Base-by-base conservation (phyloP, 92 coral and sea anemone genomes). In the Epizoanthus illoricatus region DNA sequence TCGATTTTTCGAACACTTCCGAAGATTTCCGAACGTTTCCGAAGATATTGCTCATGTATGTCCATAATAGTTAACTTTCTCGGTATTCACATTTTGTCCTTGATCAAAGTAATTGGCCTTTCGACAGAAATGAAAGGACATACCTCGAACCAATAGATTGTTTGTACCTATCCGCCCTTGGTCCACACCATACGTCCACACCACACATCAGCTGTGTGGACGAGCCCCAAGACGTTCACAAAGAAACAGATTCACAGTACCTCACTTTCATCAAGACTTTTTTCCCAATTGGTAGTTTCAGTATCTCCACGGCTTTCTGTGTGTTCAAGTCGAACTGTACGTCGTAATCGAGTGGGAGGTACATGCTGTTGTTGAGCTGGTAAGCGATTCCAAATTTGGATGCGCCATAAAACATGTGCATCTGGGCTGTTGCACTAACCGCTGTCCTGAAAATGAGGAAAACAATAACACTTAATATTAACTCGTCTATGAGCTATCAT, bases 341-440 rank as follows among this genome's bases (percentile, higher is more conserved):
- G 2, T 78, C 82, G 23, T 40, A 7, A 12, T 78, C 45, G 20
- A 63, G 18, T 1, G 82, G 82, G 7, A 63, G 39, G 15, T 62
- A 63, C 45, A 78, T 2, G 60, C 82, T 78, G 82, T 78, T 78
- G 42, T 78, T 78, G 7, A 78, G 58, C 41, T 78, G 82, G 65
- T 78, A 78, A 23, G 70, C 24, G 9, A 62, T 74, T 4, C 88
- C 88, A 70, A 84, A 67, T 10, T 71, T 80, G 61, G 81, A 40
- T 12, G 60, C 80, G 11, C 88, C 84, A 70, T 76, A 87, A 55
- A 82, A 87, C 84, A 84, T 19, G 41, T 68, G 59, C 65, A 75
- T 52, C n/a, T 62, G 71, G 17, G 68, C 75, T 42, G 69, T 47
- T 0, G 64, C 65, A 39, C 71, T 68, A 15, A 75, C 80, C 20